Conservation (phyloP, 2,113 vertebrate species). For the Oncorhynchus clarkii region DNA sequence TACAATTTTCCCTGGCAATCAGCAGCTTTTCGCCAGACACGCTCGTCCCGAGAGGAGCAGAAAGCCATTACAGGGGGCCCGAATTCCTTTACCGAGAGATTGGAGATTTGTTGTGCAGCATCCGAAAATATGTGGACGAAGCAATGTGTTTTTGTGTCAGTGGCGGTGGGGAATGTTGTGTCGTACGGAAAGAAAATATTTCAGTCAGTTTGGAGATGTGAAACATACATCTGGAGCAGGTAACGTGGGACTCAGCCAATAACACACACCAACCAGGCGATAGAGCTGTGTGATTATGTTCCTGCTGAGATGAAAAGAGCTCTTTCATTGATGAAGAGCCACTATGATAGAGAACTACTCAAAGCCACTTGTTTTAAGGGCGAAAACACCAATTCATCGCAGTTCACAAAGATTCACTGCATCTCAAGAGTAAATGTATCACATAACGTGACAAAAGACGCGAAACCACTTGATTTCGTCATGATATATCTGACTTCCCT, state of each 20-base stretch:
- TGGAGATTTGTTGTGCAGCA: constrained; percentile 40
- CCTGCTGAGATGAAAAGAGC: background rate
- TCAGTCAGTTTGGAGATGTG: background rate
- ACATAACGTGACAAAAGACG: background rate
- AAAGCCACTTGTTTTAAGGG: background rate
- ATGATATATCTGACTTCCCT: background rate
- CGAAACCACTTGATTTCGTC: background rate
- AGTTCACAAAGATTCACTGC: background rate
- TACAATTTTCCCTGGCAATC: constrained; percentile 60
- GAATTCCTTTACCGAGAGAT: constrained; percentile 60
- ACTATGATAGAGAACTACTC: background rate
- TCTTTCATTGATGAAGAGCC: background rate
- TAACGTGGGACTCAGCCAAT: background rate
- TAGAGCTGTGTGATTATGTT: background rate
- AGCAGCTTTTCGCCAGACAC: constrained; percentile 66
- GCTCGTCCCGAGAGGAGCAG: constrained; percentile 53
- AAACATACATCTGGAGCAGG: background rate
- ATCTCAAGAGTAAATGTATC: background rate
- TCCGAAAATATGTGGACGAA: constrained; percentile 55
- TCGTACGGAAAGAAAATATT: background rate
- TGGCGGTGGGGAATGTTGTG: background rate
- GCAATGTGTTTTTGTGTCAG: constrained; percentile 29
- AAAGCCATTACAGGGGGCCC: constrained; percentile 59
- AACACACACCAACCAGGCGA: too few relatives aligned
- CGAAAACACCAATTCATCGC: background rate